A percentile compares a stretch with the other conserved stretches of the same genome.
These are phyloP conservation scores for Gallinago paraguaiae DNA, from an alignment of 2,113 vertebrate genomes.

Conservation along the genomic window DNA sequence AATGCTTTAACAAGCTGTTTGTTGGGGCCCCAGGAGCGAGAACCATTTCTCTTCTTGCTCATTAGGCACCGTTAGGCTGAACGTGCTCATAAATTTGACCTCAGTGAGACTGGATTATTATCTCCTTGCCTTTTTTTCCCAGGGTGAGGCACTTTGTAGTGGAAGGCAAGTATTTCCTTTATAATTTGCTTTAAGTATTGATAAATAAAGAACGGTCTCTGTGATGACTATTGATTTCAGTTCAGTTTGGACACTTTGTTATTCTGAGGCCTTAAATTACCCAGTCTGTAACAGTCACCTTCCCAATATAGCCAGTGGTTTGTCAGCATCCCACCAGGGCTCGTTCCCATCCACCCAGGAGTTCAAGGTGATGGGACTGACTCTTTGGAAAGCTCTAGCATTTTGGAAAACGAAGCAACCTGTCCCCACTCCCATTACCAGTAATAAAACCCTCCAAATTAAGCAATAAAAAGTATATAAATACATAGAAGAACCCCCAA, in stretches of 20 bases:
- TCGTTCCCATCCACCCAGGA: neutral
- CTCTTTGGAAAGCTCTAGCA: neutral
- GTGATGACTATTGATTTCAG: neutral
- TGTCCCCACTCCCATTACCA: rapidly evolving
- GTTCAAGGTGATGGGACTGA: neutral
- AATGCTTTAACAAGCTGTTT: neutral
- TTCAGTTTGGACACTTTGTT: neutral
- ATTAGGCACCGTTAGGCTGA: neutral
- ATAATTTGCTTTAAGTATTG: neutral
- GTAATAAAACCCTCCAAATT: neutral
- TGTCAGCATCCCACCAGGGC: neutral
- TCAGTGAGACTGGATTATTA: neutral
- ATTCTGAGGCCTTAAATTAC: neutral
- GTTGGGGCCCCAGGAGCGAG: rapidly evolving
- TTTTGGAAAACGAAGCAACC: neutral
- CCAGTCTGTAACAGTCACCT: neutral
- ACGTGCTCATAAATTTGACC: neutral
- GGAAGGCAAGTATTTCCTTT: neutral
- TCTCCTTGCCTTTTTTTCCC: neutral
- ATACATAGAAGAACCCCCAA: neutral
- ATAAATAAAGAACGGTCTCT: neutral
- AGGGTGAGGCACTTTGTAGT: neutral
- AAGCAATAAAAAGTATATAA: neutral
- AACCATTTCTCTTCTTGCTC: neutral
- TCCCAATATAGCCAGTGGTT: rapidly evolving